These are phyloP conservation scores for Drosophila silvestris DNA, from an alignment of 2,888 invertebrate genomes.

Conservation along the genomic window DNA sequence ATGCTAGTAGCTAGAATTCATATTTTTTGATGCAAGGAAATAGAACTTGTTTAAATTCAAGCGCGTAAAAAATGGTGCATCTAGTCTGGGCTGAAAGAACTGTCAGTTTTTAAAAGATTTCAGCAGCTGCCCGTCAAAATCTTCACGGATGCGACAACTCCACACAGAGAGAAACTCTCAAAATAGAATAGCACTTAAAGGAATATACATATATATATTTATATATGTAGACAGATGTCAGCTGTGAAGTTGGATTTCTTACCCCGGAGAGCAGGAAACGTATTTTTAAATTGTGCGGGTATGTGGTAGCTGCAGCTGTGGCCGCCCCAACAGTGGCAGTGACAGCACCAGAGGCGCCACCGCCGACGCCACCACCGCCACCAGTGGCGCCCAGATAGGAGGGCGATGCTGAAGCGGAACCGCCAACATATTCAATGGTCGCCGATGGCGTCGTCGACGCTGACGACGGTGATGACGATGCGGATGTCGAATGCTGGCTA, in stretches of 20 bases:
- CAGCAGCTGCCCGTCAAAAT: constrained; percentile 41
- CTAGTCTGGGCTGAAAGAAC: neutral
- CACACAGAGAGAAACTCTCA: constrained; percentile 19
- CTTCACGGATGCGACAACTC: constrained; percentile 15
- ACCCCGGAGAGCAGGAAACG: constrained; percentile 85
- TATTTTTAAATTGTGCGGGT: constrained; percentile 85
- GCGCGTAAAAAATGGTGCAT: too few species aligned
- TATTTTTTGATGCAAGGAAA: neutral
- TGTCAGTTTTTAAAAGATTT: constrained; percentile 4
- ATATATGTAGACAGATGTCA: constrained; percentile 8
- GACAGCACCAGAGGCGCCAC: constrained; percentile 17
- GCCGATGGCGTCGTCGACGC: constrained; percentile 79
- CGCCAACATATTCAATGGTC: constrained; percentile 73
- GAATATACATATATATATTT: neutral
- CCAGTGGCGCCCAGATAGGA: constrained; percentile 69
- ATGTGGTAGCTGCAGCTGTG: constrained; percentile 79
- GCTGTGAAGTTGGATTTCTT: constrained; percentile 52
- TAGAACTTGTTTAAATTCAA: neutral
- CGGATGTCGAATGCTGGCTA: constrained; percentile 79
- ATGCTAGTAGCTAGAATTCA: neutral
- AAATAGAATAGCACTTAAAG: constrained; percentile 49
- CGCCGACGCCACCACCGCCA: constrained; percentile 3
- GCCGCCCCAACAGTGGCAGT: constrained; percentile 26
- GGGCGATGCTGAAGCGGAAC: constrained; percentile 77
- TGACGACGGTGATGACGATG: constrained; percentile 81